Base-by-base conservation (phyloP, 2,888 invertebrate genomes). In the Emesis furor region DNA sequence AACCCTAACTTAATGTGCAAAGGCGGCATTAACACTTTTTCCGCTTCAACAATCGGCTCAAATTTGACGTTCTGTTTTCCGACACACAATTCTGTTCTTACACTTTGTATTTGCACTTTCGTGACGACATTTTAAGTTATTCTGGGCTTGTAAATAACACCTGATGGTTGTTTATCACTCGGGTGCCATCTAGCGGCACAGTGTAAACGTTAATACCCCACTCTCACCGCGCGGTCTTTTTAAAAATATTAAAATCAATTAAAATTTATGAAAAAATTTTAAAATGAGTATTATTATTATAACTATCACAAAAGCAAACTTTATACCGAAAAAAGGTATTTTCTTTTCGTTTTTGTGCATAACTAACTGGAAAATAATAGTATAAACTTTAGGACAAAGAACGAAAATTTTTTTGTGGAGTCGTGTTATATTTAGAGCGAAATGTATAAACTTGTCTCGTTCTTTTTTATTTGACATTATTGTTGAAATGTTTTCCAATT, bases 131-230 rank as follows among this genome's bases (percentile, higher is more conserved):
- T 84, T 79, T 82, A 82, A 82, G 78, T 80, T 80, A 75, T 83
- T 83, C 81, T 79, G 78, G 80, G 73, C 79, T 83, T 85, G 82
- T 85, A 83, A 79, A 85, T 74, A 83, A 85, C 82, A 84, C 82
- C 82, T 85, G 80, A 86, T 86, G 74, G 83, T 83, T 85, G 83
- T 86, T 81, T 83, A 83, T 85, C 82, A 85, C 81, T 85, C 80
- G 83, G 77, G 82, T 86, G 85, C 82, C 85, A 85, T 85, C 86
- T 85, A 83, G 80, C 78, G 81, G 83, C 85, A 85, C 82, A 81
- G 81, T 82, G 83, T 86, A 84, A 86, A 86, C 82, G 79, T 86
- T 82, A 86, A 82, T 77, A 86, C 73, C 81, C 81, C 81, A 84
- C 79, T 84, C 82, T 83, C 74, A 81, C 75, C 72, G 79, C 84